Base-by-base conservation (phyloP, 1,140 invertebrate species). In the Prorops nasuta region DNA sequence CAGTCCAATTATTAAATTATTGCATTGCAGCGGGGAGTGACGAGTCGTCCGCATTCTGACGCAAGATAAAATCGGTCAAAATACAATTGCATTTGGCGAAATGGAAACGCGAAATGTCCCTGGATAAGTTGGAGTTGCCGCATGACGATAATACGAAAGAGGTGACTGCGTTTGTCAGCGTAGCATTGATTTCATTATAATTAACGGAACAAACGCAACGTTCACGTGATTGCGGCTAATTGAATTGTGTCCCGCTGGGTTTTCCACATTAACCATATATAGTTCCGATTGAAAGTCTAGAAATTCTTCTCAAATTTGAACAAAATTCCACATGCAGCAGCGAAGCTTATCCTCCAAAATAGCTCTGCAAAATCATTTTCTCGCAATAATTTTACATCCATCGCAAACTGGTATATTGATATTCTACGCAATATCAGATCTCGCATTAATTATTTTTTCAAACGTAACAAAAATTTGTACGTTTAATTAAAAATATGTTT, bases 201-300 rank as follows among this genome's bases (percentile, higher is more conserved):
- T 55, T 55, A 42, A 44, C 56, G 22, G 15, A 56, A 28, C 43
- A 51, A 47, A 44, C 34, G 42, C 47, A 53, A 39, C 28, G 47
- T 44, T 28, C 35, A 15, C 35, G 56, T 54, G 51, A 60, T 59
- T 58, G 56, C 43, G 47, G 31, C 42, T 58, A 55, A 60, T 60
- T 16, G 34, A 60, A 60, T 55, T 49, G 46, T 44, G 28, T 35
- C 31, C 41, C 56, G 37, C 42, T 54, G 46, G 58, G 54, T 54
- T 58, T 28, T 28, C 24, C 24, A 28, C 6, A 28, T 28, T 28
- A 7, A 6, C 12, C 6, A 28, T 28, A 7, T 28, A 12, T 6
- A 12, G 12, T 28, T 7, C 12, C 12, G 6, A 28, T 7, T 7
- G 12, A 28, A 28, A 7, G 12, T 28, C 24, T 28, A 12, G 12